Percentiles rank a stretch among this genome's conserved stretches.
Evolutionary conservation across 2,113 vertebrate genomes (phyloP).

Genomic region (Neogobius melanostomus): DNA sequence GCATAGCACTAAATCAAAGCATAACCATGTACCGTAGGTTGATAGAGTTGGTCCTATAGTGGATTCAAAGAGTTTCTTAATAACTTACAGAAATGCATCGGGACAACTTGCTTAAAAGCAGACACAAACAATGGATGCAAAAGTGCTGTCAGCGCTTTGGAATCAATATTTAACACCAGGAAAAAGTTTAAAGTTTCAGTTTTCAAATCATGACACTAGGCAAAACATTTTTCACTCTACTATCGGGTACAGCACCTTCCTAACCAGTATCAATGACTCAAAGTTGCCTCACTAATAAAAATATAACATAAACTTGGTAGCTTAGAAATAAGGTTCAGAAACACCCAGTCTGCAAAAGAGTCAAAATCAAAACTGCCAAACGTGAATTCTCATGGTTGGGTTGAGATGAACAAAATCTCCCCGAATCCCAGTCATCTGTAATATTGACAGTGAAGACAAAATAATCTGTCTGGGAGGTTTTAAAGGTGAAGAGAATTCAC

Average conservation of each 20-base stretch:
- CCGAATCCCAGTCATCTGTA: constrained; percentile 51
- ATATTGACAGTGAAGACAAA: constrained; percentile 42
- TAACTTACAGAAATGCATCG: constrained; percentile 5
- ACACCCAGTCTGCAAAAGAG: constrained; percentile 7
- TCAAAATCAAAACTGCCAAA: constrained; percentile 31
- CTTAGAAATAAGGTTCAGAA: constrained; percentile 10
- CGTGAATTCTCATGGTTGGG: constrained; percentile 36
- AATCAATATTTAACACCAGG: constrained; percentile 20
- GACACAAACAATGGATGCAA: constrained; percentile 19
- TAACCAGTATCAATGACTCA: constrained; percentile 24
- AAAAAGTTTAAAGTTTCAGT: constrained; percentile 12
- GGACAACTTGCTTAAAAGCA: constrained; percentile 7
- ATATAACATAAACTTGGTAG: constrained; percentile 9
- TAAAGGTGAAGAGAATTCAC: constrained; percentile 18
- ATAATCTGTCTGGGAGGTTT: constrained; percentile 39
- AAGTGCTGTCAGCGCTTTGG: constrained; percentile 17
- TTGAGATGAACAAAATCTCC: constrained; percentile 39
- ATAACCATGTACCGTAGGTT: not conserved
- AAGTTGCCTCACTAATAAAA: constrained; percentile 24
- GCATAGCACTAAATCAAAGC: constrained; percentile 23
- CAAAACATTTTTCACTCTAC: too few species aligned
- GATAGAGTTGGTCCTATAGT: constrained; percentile 22
- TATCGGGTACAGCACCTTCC: too few species aligned
- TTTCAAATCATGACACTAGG: too few species aligned
- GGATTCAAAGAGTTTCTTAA: constrained; percentile 10